A percentile compares a stretch with the other conserved stretches of the same genome.
Conservation (phyloP, 1,140 invertebrate genomes). For the Tetramorium alpestre region DNA sequence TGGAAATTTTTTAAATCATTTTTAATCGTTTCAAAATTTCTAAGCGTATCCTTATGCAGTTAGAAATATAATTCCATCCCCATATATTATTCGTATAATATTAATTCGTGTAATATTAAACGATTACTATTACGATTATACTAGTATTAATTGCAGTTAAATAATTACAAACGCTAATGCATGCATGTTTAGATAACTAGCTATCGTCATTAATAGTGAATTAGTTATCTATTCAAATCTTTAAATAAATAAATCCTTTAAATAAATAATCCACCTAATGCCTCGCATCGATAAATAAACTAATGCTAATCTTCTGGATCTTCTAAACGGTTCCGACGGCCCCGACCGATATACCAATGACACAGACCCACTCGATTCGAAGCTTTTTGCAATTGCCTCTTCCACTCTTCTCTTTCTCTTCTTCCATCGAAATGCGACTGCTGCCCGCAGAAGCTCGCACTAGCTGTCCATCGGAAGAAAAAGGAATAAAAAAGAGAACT, state of each 20-base stretch:
- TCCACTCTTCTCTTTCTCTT: slow-evolving; percentile 22
- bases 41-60: background rate
- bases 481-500: background rate
- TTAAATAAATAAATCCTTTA: slow-evolving; percentile 3
- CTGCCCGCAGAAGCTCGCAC: slow-evolving; percentile 12
- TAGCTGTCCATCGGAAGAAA: background rate
- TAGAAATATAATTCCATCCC: background rate
- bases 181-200: background rate
- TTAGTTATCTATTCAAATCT: background rate
- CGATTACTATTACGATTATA: background rate
- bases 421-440: slow-evolving; percentile 24
- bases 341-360: background rate
- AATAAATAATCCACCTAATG: background rate
- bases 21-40: background rate
- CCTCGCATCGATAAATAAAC: too few species aligned
- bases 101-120: background rate
- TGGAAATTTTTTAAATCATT: background rate
- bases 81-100: background rate
- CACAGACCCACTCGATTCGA: background rate
- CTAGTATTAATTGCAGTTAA: background rate
- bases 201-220: background rate
- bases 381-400: slow-evolving; percentile 14
- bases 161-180: background rate
- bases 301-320: background rate
- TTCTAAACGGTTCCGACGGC: slow-evolving; percentile 1